Percentiles rank a stretch among this genome's conserved stretches.
phyloP scores from a whole-genome alignment of 2,797 vertebrate genomes.

The Florisuga fusca region DNA sequence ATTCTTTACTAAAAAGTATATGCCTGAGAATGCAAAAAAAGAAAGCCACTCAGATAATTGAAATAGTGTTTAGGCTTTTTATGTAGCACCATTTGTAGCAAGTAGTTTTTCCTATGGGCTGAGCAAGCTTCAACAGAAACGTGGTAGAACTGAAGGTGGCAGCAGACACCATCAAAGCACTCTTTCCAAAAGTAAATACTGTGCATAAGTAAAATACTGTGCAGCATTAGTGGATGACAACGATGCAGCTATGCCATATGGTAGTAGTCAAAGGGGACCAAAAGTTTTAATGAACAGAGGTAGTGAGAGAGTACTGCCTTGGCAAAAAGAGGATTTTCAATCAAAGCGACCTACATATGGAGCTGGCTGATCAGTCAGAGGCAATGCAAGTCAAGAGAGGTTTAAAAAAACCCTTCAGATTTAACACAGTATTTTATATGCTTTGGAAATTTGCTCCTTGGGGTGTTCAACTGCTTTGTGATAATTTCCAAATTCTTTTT shows the following conservation, averaged over 20 bases:
- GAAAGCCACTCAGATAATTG: background rate
- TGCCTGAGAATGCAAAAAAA: background rate
- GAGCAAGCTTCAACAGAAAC: background rate
- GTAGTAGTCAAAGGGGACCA: conserved; percentile 28
- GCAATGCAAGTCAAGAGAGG: background rate
- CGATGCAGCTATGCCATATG: conserved; percentile 1
- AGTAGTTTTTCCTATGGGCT: background rate
- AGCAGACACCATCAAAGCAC: conserved; percentile 47
- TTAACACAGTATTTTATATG: background rate
- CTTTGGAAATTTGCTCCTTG: background rate
- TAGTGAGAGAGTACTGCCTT: background rate
- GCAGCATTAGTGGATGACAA: background rate
- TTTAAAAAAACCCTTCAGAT: background rate
- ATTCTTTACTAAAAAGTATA: background rate
- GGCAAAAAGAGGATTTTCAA: conserved; percentile 36
- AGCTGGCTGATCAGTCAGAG: conserved; percentile 18
- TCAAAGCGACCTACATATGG: background rate
- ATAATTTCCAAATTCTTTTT: background rate
- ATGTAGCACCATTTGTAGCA: background rate
- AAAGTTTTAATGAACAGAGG: conserved; percentile 28
- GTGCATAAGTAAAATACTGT: background rate
- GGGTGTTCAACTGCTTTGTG: background rate
- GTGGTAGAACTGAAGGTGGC: conserved; percentile 51
- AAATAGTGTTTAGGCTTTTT: background rate
- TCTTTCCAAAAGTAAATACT: background rate